Evolutionary conservation across 2,113 vertebrate species (phyloP).

Genomic region (Pleuronectes platessa): DNA sequence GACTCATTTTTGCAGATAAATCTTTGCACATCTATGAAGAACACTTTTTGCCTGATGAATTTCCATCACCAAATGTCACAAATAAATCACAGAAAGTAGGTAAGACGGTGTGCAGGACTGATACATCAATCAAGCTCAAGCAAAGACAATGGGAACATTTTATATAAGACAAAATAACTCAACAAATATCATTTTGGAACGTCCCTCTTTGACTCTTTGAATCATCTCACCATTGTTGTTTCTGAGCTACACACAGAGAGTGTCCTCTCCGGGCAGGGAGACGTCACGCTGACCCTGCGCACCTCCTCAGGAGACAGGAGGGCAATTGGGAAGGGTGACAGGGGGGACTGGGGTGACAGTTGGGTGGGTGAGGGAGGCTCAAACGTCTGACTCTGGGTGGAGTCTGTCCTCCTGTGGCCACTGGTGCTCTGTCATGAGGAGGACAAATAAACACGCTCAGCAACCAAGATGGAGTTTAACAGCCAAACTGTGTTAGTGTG

Average conservation of each 20-base stretch:
- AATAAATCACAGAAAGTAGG: no score
- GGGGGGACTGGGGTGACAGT: conserved; percentile 45
- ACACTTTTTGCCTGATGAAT: no score
- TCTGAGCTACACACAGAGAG: conserved; percentile 51
- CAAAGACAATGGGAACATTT: not conserved
- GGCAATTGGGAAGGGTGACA: conserved; percentile 44
- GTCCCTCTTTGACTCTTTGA: not conserved
- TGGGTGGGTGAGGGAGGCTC: conserved; percentile 62
- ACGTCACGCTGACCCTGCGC: conserved; percentile 73
- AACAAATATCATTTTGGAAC: not conserved
- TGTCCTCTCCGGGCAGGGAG: conserved; percentile 60
- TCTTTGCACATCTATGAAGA: no score
- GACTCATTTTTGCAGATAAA: no score
- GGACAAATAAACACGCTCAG: not conserved
- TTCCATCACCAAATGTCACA: no score
- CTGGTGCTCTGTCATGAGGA: conserved; percentile 62
- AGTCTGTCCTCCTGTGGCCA: conserved; percentile 76
- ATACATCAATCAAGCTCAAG: no score
- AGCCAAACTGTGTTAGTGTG: not conserved
- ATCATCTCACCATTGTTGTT: conserved; percentile 68
- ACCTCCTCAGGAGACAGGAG: conserved; percentile 69
- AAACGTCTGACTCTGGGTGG: conserved; percentile 71
- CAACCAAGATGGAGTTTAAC: not conserved
- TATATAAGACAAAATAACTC: not conserved
- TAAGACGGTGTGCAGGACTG: no score